phyloP scores from a whole-genome alignment of 2,888 invertebrate species.

The Macaria liturata region DNA sequence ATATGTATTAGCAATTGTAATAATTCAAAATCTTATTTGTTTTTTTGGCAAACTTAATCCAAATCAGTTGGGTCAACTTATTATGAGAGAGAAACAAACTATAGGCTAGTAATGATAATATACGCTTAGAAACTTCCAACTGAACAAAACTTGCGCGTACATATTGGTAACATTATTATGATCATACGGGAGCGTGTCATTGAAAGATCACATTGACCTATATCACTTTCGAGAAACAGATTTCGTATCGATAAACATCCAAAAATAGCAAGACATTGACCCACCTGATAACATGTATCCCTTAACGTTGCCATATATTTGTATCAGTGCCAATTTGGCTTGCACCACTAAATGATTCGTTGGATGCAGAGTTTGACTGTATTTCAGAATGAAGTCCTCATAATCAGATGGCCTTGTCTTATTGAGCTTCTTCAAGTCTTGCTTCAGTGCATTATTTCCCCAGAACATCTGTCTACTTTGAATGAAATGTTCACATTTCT shows the following conservation, averaged over 20 bases:
- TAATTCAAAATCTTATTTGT: no score
- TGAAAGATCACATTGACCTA: not conserved
- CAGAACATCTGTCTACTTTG: slow-evolving; percentile 83
- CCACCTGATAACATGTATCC: slow-evolving; percentile 82
- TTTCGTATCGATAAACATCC: slow-evolving; percentile 1
- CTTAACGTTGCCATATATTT: slow-evolving; percentile 86
- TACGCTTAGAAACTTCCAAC: no score
- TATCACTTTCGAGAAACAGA: not conserved
- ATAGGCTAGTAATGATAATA: no score
- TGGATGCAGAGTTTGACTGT: slow-evolving; percentile 85
- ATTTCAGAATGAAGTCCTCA: slow-evolving; percentile 85
- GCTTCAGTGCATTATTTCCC: slow-evolving; percentile 84
- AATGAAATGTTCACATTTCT: slow-evolving; percentile 83
- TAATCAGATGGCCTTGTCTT: slow-evolving; percentile 80
- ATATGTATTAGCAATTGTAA: no score
- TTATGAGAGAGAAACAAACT: no score
- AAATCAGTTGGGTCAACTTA: no score
- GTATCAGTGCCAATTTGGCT: slow-evolving; percentile 87
- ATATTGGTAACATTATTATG: no score
- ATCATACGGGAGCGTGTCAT: not conserved
- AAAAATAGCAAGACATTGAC: slow-evolving; percentile 12
- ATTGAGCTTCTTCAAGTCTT: slow-evolving; percentile 81
- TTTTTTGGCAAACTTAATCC: no score
- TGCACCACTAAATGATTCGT: slow-evolving; percentile 87
- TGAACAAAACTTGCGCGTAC: no score